phyloP scores from a whole-genome alignment of 2,113 vertebrate species.

The Natator depressus region DNA sequence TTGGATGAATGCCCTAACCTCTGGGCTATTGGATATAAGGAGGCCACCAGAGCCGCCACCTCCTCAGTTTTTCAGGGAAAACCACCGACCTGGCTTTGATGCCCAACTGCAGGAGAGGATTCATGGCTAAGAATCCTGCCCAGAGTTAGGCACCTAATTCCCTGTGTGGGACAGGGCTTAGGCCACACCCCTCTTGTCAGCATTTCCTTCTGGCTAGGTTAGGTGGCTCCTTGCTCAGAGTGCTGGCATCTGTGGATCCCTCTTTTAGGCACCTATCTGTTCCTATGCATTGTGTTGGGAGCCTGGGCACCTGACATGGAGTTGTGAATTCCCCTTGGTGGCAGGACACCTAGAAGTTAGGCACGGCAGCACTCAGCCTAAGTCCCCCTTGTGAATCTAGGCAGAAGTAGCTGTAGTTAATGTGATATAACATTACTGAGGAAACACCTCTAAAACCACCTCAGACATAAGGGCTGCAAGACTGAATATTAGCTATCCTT shows the following conservation, averaged over 20 bases:
- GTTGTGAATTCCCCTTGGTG: neutral
- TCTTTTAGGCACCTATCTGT: neutral
- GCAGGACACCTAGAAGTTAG: neutral
- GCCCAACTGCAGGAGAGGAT: neutral
- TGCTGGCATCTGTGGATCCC: neutral
- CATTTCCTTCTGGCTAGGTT: neutral
- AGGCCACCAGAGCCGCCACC: neutral
- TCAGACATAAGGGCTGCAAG: neutral
- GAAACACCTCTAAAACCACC: neutral
- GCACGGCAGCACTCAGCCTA: neutral
- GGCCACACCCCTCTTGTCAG: neutral
- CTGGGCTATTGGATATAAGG: neutral
- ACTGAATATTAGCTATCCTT: neutral
- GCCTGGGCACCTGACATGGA: neutral
- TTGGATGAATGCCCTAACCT: neutral
- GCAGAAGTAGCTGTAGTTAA: neutral
- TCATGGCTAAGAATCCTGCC: neutral
- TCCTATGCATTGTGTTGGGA: neutral
- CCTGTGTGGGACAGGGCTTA: neutral
- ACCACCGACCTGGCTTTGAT: neutral
- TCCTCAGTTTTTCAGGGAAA: neutral
- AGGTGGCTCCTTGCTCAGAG: neutral
- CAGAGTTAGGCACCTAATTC: neutral
- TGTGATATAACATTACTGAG: neutral
- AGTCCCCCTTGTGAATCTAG: neutral